Conservation (phyloP, 2,888 invertebrate species). For the Cheiracanthium punctorium region DNA sequence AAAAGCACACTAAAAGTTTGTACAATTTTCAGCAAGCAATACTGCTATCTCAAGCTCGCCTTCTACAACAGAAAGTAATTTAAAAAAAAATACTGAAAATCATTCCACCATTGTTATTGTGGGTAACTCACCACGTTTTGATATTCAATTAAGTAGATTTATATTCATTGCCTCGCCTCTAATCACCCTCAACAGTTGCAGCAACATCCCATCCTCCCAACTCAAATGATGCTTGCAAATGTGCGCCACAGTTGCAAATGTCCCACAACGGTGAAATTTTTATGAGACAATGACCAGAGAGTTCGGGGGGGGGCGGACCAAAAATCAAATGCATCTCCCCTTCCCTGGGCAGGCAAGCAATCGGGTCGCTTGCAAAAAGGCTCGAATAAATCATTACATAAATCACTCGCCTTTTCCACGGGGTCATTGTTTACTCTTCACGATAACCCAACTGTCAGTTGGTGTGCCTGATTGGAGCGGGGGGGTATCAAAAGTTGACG, state of each 20-base stretch:
- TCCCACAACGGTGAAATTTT: slow-evolving; percentile 33
- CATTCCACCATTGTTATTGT: too few relatives aligned
- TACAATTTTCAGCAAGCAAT: too few relatives aligned
- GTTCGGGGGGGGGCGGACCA: slow-evolving; percentile 17
- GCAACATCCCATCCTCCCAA: not conserved
- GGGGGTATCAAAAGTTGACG: too few relatives aligned
- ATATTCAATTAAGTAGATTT: too few relatives aligned
- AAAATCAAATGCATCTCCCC: slow-evolving; percentile 1
- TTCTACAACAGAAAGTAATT: too few relatives aligned
- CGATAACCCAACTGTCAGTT: slow-evolving; percentile 46
- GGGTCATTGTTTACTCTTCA: slow-evolving; percentile 52
- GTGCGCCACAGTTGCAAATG: not conserved
- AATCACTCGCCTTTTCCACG: slow-evolving; percentile 59
- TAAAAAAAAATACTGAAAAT: too few relatives aligned
- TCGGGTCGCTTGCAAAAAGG: slow-evolving; percentile 41
- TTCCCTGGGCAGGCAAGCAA: too few relatives aligned
- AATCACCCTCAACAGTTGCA: not conserved
- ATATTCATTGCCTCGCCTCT: too few relatives aligned
- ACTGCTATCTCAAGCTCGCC: too few relatives aligned
- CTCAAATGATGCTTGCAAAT: slow-evolving; percentile 19
- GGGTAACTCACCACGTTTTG: too few relatives aligned
- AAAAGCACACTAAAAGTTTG: too few relatives aligned
- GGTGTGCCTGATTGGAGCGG: slow-evolving; percentile 36
- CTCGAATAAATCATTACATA: slow-evolving; percentile 65
- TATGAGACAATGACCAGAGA: slow-evolving; percentile 37